Percentiles rank a stretch among this genome's conserved stretches.
These are phyloP conservation scores for Euglossa dilemma DNA, from an alignment of 1,140 invertebrate genomes.

Conservation along the genomic window DNA sequence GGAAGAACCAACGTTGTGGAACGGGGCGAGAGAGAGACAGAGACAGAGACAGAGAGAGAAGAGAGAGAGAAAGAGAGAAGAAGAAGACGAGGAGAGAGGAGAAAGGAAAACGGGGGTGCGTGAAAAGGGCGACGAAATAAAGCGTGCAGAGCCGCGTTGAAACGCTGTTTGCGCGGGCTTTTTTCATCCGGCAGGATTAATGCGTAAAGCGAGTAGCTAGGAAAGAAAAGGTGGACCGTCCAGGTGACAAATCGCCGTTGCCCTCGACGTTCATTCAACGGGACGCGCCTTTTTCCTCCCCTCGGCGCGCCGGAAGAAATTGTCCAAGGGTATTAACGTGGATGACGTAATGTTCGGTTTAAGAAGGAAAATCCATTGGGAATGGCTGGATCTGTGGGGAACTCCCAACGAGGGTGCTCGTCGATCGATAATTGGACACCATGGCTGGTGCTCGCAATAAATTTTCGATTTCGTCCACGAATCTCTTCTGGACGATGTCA, in stretches of 20 bases:
- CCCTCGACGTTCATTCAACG: constrained; percentile 52
- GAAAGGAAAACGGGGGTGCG: background rate
- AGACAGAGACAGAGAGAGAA: background rate
- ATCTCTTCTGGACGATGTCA: too few relatives aligned
- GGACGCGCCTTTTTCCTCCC: constrained; percentile 23
- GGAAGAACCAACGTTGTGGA: too few relatives aligned
- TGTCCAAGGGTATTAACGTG: background rate
- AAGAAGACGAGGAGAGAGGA: too few relatives aligned
- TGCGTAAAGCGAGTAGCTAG: constrained; percentile 60
- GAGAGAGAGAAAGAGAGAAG: too few relatives aligned
- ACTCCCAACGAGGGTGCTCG: too few relatives aligned
- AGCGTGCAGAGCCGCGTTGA: constrained; percentile 44
- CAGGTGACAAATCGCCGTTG: constrained; percentile 58
- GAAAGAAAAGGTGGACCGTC: constrained; percentile 55
- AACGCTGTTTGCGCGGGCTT: constrained; percentile 56
- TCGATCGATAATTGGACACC: background rate
- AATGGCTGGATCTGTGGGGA: background rate
- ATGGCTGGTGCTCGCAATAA: too few relatives aligned
- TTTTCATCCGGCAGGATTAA: constrained; percentile 62
- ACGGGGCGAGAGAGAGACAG: too few relatives aligned
- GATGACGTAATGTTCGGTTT: background rate
- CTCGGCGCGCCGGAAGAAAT: background rate
- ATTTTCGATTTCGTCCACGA: too few relatives aligned
- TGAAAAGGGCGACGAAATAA: constrained; percentile 22
- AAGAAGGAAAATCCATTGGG: background rate